phyloP scores from a whole-genome alignment of 2,113 vertebrate genomes.

The Petromus typicus region DNA sequence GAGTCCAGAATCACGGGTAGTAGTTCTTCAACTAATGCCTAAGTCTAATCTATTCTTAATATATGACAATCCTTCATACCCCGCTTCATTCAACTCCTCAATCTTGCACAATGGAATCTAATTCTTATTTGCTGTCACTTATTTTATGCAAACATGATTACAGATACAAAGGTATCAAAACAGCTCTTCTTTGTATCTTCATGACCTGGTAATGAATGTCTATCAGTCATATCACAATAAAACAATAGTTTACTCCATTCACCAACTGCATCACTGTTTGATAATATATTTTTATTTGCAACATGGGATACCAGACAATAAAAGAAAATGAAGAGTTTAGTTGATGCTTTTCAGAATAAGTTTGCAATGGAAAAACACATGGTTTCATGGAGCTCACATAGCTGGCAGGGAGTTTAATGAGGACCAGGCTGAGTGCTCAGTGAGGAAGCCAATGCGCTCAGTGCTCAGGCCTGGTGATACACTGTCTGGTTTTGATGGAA shows the following conservation, averaged over 20 bases:
- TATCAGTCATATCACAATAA: not conserved
- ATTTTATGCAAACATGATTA: not conserved
- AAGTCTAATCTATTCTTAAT: not conserved
- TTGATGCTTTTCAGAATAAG: conserved; percentile 29
- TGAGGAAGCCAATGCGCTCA: not conserved
- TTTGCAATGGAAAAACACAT: conserved; percentile 62
- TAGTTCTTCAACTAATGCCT: not conserved
- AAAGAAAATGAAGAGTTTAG: not conserved
- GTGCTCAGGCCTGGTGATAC: not conserved
- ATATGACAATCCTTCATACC: not conserved
- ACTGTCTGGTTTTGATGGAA: not conserved
- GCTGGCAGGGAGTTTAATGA: not conserved
- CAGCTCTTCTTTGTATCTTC: not conserved
- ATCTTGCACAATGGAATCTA: not conserved
- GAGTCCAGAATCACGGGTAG: no score
- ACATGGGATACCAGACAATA: not conserved
- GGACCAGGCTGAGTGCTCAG: not conserved
- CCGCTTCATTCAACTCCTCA: not conserved
- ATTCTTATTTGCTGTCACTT: not conserved
- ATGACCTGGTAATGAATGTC: not conserved
- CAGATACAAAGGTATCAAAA: not conserved
- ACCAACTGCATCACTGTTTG: not conserved
- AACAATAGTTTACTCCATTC: not conserved
- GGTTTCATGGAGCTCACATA: conserved; percentile 22
- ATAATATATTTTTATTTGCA: conserved; percentile 42